Evolutionary conservation across 1,140 invertebrate species (phyloP).

Genomic region (Rhyzopertha dominica): DNA sequence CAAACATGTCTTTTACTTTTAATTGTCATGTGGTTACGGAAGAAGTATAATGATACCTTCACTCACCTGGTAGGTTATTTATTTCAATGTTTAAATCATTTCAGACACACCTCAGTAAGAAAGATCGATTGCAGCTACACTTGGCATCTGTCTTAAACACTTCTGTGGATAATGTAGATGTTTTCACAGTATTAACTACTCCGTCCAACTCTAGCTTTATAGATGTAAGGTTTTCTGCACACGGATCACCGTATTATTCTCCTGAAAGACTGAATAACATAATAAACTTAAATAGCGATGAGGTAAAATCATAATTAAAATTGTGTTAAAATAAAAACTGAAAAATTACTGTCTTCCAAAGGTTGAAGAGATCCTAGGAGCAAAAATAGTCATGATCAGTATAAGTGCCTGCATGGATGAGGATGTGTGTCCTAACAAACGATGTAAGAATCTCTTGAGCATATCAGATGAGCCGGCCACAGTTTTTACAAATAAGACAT

Average conservation of each 20-base stretch:
- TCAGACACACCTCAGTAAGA: conserved; percentile 61
- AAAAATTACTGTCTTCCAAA: no score
- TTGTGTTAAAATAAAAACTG: no score
- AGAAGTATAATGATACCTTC: no score
- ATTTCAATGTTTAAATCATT: conserved; percentile 22
- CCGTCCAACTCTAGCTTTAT: conserved; percentile 54
- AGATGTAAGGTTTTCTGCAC: conserved; percentile 86
- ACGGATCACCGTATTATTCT: conserved; percentile 86
- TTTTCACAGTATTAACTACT: conserved; percentile 81
- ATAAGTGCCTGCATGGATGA: conserved; percentile 84
- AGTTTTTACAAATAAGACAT: conserved; percentile 84
- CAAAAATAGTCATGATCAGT: conserved; percentile 74
- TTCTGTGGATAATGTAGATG: conserved; percentile 77
- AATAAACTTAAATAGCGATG: conserved; percentile 53
- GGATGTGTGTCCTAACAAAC: conserved; percentile 56
- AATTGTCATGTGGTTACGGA: no score
- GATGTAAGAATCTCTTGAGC: conserved; percentile 66
- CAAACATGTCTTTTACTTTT: no score
- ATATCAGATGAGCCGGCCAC: conserved; percentile 66
- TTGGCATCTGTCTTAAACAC: conserved; percentile 72
- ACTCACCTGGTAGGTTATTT: conserved; percentile 9
- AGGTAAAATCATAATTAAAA: conserved; percentile 55
- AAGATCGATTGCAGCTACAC: conserved; percentile 62
- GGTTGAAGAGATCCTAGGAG: conserved; percentile 64
- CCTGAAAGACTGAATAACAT: conserved; percentile 80